Conservation (phyloP, 2,113 vertebrate genomes). For the Sigmodon hispidus region DNA sequence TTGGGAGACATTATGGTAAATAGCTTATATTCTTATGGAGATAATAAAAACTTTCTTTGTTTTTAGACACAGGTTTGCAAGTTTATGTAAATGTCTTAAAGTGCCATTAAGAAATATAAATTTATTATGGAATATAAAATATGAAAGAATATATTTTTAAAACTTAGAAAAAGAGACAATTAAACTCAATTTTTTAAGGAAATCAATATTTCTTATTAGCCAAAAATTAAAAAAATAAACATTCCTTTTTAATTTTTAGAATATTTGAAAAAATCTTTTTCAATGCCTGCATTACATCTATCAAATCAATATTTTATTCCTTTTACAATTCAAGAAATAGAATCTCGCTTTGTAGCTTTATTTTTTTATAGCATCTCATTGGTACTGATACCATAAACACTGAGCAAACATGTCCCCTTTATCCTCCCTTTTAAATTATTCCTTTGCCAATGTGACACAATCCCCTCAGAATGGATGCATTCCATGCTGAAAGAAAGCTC, state of each 20-base stretch:
- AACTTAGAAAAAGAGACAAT: neutral
- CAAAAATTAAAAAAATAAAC: neutral
- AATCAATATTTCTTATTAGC: neutral
- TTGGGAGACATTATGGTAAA: neutral
- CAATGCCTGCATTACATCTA: neutral
- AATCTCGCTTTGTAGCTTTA: no score
- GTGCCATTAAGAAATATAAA: neutral
- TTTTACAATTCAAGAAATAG: neutral
- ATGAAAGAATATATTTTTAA: neutral
- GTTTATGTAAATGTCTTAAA: neutral
- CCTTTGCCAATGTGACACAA: neutral
- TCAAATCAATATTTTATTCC: neutral
- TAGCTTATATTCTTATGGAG: neutral
- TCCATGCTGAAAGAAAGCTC: no score
- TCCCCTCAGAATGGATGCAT: neutral
- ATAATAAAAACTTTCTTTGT: neutral
- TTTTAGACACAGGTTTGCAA: neutral
- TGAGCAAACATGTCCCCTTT: neutral
- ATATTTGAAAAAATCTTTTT: neutral
- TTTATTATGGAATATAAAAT: neutral
- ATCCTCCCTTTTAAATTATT: neutral
- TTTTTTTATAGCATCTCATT: neutral
- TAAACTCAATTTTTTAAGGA: constrained; percentile 15
- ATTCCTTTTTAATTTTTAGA: neutral
- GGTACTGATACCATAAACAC: neutral